phyloP scores from a whole-genome alignment of 2,113 vertebrate genomes.

The Otis tarda region DNA sequence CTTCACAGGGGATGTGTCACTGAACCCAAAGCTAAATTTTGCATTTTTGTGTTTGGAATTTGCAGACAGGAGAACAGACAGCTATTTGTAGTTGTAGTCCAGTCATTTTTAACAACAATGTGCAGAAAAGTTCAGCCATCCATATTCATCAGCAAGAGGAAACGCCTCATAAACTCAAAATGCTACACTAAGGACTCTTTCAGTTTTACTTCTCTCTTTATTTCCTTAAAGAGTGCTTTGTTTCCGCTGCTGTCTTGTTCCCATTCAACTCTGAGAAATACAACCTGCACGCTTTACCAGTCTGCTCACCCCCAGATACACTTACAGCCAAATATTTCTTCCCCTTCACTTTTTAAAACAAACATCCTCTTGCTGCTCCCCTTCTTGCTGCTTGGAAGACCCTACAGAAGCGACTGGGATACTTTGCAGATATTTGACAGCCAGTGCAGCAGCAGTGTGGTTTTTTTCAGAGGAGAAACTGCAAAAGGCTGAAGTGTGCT shows the following conservation, averaged over 20 bases:
- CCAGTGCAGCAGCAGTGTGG: accelerated
- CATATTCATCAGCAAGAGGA: constrained; percentile 17
- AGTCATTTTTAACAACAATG: constrained; percentile 28
- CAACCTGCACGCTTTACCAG: background rate
- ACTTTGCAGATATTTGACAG: background rate
- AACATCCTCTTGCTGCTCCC: background rate
- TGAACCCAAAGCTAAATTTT: background rate
- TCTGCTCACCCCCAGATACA: background rate
- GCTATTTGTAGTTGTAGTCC: background rate
- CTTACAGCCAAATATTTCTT: constrained; percentile 11
- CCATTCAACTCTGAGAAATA: constrained; percentile 26
- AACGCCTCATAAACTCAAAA: constrained; percentile 51
- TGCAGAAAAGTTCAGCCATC: constrained; percentile 19
- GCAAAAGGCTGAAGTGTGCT: background rate
- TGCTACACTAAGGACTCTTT: constrained; percentile 14
- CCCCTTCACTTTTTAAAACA: background rate
- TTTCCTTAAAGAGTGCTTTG: constrained; percentile 39
- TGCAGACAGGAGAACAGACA: constrained; percentile 16
- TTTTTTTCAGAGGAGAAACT: background rate
- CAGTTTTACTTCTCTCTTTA: constrained; percentile 28
- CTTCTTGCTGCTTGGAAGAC: background rate
- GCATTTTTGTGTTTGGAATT: constrained; percentile 1
- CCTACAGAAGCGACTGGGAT: background rate
- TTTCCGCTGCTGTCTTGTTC: constrained; percentile 34
- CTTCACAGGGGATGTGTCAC: background rate